Conservation (phyloP, 2,113 vertebrate species). For the Pedionomus torquatus region DNA sequence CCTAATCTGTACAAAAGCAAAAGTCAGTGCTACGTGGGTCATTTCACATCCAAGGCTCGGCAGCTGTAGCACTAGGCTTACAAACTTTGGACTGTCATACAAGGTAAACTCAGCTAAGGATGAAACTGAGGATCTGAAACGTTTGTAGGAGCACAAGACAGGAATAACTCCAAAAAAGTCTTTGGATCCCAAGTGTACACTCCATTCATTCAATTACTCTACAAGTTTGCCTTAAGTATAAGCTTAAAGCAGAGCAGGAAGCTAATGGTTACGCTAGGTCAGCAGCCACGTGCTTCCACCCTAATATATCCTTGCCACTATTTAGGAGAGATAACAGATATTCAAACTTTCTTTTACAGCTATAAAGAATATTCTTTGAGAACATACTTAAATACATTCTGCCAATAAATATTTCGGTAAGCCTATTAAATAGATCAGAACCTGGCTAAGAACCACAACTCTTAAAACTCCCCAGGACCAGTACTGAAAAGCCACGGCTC, state of each 20-base stretch:
- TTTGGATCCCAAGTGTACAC: neutral
- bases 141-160: neutral
- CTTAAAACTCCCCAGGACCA: neutral
- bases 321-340: neutral
- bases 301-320: neutral
- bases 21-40: fast-evolving
- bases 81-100: neutral
- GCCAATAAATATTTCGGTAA: neutral
- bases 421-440: neutral
- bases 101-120: fast-evolving
- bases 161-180: neutral
- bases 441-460: fast-evolving
- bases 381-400: neutral
- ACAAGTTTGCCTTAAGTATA: neutral
- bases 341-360: neutral
- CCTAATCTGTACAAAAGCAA: neutral
- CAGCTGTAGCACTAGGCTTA: neutral
- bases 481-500: neutral
- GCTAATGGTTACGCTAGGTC: neutral
- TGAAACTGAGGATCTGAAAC: neutral
- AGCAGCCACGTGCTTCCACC: neutral
- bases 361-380: neutral
- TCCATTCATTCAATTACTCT: neutral
- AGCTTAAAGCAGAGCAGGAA: neutral
- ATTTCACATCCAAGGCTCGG: neutral